Evolutionary conservation across 2,797 vertebrate species (phyloP), one percentile per base, ranked within the genome.

Genomic region (Leptatherina wallacei): DNA sequence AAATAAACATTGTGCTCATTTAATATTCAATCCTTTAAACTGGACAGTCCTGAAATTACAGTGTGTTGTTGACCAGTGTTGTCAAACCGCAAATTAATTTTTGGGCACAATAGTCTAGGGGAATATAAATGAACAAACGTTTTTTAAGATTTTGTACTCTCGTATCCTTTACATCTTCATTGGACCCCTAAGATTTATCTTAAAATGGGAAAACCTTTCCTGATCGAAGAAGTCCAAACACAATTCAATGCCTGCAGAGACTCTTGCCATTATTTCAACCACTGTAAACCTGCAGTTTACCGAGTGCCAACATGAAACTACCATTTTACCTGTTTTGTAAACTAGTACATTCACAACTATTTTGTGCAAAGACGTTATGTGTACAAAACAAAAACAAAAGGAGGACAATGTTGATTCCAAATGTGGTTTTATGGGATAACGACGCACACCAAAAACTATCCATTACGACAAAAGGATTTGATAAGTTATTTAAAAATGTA

Each of bases 361-460:
- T 40, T 40, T 40, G 13, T 40, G 38, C 38, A 4, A 24, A 36
- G 56, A 38, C 14, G 20, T 59, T 3, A 35, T 59, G 33, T 35
- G 20, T 9, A 7, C 14, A 61, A 4, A 22, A 61, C 12, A 9
- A 14, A 18, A 14, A 61, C 24, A 18, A 44, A 44, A 6, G 73
- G 68, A 35, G 59, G 71, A 8, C 56, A 59, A 30, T 10, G 35
- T 27, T 52, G 10, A 9, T 24, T 52, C 22, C 49, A 52, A 52
- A 52, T 24, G 49, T 52, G 22, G 9, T 27, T 52, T 20, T n/a
- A 44, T 44, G 42, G 18, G 6, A 20, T 44, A 18, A 20, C 2
- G 0, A 47, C n/a, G 6, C 18, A 47, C 0, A 47, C 9, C 20
- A 47, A 38, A 38, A 38, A 38, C 36, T 38, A 2, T 35, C 35